These are phyloP conservation scores for Wasmannia auropunctata DNA, from an alignment of 1,140 invertebrate species.

Conservation along the genomic window DNA sequence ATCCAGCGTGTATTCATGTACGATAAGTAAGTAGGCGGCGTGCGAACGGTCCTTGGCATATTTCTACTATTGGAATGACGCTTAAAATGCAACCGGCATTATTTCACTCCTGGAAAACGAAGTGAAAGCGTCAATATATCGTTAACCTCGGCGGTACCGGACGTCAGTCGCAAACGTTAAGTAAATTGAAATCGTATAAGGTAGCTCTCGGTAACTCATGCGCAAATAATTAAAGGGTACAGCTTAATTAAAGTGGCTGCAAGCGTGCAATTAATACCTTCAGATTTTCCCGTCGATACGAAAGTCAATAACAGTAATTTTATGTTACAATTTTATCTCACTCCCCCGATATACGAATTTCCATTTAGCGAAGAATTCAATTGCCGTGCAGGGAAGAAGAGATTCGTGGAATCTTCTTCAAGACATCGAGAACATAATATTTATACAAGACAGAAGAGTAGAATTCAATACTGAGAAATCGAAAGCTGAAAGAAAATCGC, in stretches of 20 bases:
- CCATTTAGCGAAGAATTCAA: neutral
- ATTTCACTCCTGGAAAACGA: neutral
- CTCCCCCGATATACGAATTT: neutral
- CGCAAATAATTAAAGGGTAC: neutral
- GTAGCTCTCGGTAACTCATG: neutral
- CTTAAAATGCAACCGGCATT: neutral
- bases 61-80: slow-evolving; percentile 17
- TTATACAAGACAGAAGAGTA: neutral
- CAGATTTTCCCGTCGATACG: neutral
- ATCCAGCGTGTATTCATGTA: neutral
- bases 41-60: slow-evolving; percentile 5
- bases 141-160: neutral
- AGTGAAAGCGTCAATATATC: slow-evolving; percentile 15
- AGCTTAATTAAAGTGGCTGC: neutral
- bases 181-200: neutral
- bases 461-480: neutral
- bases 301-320: neutral
- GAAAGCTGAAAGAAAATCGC: neutral
- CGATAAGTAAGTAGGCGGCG: neutral
- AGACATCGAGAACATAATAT: neutral
- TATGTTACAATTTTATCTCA: neutral
- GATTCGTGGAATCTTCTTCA: neutral
- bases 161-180: neutral
- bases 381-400: neutral
- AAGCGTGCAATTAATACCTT: neutral